A percentile compares a stretch with the other conserved stretches of the same genome.
Conservation (phyloP, 1,140 invertebrate species). For the Cephus cinctus region DNA sequence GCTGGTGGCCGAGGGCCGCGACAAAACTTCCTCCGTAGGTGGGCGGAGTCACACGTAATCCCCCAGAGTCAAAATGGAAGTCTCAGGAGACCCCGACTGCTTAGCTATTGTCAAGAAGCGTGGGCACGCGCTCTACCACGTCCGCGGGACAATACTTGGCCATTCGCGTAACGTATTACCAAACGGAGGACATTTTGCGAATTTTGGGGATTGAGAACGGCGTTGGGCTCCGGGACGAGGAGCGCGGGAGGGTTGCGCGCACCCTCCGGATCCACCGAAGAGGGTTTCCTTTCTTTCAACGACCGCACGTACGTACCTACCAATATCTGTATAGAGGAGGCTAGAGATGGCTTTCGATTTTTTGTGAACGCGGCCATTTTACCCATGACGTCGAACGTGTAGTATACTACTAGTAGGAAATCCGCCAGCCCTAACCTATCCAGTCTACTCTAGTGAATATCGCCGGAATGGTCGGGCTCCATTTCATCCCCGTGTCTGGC, state of each 20-base stretch:
- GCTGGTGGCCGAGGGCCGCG: conserved; percentile 38
- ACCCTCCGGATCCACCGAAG: conserved; percentile 3
- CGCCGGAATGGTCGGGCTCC: no score
- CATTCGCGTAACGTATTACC: conserved; percentile 36
- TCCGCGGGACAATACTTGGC: conserved; percentile 34
- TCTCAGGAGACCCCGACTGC: conserved; percentile 44
- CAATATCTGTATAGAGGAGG: conserved; percentile 17
- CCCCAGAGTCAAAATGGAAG: conserved; percentile 57
- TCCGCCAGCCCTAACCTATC: no score
- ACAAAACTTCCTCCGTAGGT: conserved; percentile 48
- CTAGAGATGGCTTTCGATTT: conserved; percentile 33
- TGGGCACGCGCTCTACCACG: conserved; percentile 17
- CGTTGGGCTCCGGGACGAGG: not conserved
- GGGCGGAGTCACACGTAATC: conserved; percentile 57
- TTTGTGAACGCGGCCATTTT: not conserved
- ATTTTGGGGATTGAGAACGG: conserved; percentile 20
- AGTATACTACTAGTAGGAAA: no score
- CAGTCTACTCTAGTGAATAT: no score
- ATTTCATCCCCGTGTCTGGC: no score
- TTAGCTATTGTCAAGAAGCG: conserved; percentile 37
- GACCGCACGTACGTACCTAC: conserved; percentile 4
- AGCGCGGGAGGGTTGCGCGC: not conserved
- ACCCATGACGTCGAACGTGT: no score
- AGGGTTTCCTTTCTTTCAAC: conserved; percentile 15
- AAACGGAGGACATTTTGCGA: conserved; percentile 37